Evolutionary conservation across 2,797 vertebrate species (phyloP).

Genomic region (Dryobates pubescens): DNA sequence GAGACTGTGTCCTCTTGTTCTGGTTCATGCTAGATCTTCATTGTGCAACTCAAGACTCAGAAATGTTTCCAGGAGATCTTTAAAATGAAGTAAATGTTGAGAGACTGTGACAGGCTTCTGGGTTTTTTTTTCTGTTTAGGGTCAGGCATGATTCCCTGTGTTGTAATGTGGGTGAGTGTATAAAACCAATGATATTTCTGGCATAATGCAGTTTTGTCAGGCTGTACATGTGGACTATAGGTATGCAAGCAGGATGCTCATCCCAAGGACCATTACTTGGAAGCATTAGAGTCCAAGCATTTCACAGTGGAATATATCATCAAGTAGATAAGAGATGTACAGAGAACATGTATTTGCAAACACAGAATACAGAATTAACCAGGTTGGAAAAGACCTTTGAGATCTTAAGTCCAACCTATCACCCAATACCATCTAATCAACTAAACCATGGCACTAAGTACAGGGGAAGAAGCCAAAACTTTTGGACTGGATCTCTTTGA

Average conservation of each 20-base stretch:
- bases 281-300: background rate
- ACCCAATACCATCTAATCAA: too few species aligned
- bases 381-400: too few species aligned
- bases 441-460: too few species aligned
- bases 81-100: too few species aligned
- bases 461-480: background rate
- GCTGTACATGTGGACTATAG: background rate
- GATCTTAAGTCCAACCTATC: too few species aligned
- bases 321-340: background rate
- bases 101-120: too few species aligned
- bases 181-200: background rate
- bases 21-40: too few species aligned
- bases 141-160: background rate
- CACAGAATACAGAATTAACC: background rate
- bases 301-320: background rate
- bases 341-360: background rate
- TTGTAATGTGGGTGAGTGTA: background rate
- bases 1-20: too few species aligned
- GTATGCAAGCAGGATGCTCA: background rate
- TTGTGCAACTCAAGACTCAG: too few species aligned
- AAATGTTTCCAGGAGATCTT: too few species aligned
- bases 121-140: background rate
- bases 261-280: background rate
- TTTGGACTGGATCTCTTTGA: background rate
- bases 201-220: background rate